Evolutionary conservation across 2,888 invertebrate genomes (phyloP), one percentile per base, ranked within the genome.

Genomic region (Eurytoma californica): DNA sequence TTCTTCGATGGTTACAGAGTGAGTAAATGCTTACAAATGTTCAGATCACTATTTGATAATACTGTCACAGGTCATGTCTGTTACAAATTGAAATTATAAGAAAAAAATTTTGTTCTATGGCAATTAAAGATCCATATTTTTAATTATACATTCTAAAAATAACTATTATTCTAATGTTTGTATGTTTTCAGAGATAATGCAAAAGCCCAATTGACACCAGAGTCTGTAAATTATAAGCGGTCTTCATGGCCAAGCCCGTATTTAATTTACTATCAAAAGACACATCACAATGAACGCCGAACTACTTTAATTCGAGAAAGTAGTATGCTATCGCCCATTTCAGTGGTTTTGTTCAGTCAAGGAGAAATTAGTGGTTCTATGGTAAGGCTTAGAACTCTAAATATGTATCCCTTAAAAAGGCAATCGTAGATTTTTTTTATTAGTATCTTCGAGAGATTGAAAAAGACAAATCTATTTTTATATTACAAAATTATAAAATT

Each of bases 201-300:
- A 3, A 91, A 91, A 63, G 93, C 93, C 0, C 92, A 92, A 80
- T 91, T 95, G 60, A 91, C 92, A 2, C 89, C 92, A 0, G 94
- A 94, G n/a, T 94, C 94, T 87, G 93, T 95, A 0, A 94, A 94
- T 90, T 91, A 91, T 83, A 92, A 91, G 24, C 88, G 92, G 55
- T 86, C 87, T 28, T 76, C 84, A 0, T 92, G 91, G 83, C 88
- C 89, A 3, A 91, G 91, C 2, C 88, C 91, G 13, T 91, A 92
- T 60, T 83, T 94, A 0, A 89, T 92, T 0, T 93, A 94, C 86
- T 92, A 92, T 68, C 92, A 92, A 24, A 93, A 93, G 20, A 91
- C 92, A 1, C 92, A 93, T 79, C 93, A 93, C 0, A 86, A 90
- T 14, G 92, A 93, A 66, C 88, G 93, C 39, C 88, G 93, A 67